phyloP scores from a whole-genome alignment of 2,113 vertebrate species.

The Brienomyrus longianalis region DNA sequence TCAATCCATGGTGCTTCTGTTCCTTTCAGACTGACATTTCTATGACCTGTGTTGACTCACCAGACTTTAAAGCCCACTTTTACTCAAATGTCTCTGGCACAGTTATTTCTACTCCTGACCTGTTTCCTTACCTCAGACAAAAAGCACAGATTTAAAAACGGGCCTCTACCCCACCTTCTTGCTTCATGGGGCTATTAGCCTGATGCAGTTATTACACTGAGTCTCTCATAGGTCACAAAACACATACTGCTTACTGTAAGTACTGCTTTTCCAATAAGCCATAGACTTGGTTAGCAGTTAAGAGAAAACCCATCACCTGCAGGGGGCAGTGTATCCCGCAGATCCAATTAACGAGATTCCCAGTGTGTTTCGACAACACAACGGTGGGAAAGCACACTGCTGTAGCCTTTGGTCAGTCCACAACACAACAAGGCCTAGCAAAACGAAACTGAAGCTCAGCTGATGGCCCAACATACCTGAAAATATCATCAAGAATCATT shows the following conservation, averaged over 20 bases:
- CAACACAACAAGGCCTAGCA: conserved; percentile 13
- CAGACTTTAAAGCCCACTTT: background rate
- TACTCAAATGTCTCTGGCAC: background rate
- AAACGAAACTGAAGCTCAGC: conserved; percentile 12
- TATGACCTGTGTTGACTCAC: background rate
- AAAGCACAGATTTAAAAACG: background rate
- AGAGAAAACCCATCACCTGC: background rate
- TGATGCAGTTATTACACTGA: background rate
- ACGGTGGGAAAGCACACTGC: background rate
- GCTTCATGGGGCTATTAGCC: background rate
- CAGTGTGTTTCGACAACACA: background rate
- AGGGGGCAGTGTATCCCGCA: background rate
- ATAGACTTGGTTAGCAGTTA: background rate
- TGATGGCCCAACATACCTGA: background rate
- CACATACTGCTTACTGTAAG: background rate
- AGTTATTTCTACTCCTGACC: background rate
- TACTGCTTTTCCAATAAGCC: background rate
- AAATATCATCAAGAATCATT: background rate
- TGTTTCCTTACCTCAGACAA: background rate
- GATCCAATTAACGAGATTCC: background rate
- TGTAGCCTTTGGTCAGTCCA: background rate
- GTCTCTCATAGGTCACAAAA: background rate
- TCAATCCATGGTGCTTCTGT: background rate
- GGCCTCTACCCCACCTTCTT: background rate
- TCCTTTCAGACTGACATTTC: background rate